Base-by-base conservation (phyloP, 2,888 invertebrate genomes). In the Acronicta alni region DNA sequence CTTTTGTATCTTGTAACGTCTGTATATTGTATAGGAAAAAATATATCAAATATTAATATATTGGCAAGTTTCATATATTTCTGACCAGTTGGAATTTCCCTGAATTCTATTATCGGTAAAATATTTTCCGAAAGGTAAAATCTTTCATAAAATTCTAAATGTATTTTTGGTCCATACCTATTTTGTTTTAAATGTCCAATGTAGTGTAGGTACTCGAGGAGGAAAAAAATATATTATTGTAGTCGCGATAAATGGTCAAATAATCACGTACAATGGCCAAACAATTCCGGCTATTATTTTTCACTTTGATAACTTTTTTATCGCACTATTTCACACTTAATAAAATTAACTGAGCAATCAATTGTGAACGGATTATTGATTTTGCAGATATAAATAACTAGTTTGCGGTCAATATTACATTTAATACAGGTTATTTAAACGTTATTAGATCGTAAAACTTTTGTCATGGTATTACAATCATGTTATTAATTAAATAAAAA, bases 221-320 rank as follows among this genome's bases (percentile, higher is more conserved):
- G 35, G 39, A 68, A 48, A 62, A 57, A 8, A 30, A 55, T 10
- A n/a, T 35, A n/a, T n/a, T 35, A n/a, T 35, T 35, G n/a, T 35
- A 26, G n/a, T 43, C 45, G 9, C 16, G 16, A 47, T 35, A 44
- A 58, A 18, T 30, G 8, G 23, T 18, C 14, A 47, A 26, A 17
- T 37, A 8, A 26, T 38, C 38, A 38, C 9, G 20, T 23, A 20
- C 42, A 38, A 49, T 5, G 6, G 18, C 10, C 6, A 68, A 51
- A 42, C 42, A 26, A 51, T 51, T 35, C 18, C 9, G 1, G 14
- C n/a, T 9, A 46, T 45, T 45, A 16, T 49, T 38, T 37, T 37
- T 18, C 12, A n/a, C 18, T 49, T 41, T 12, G 2, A 16, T 35
- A 14, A 23, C 16, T 44, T 18, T n/a, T 41, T 18, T 41, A 17